Conservation (phyloP, 2,888 invertebrate species). For the Prenolepis imparis region DNA sequence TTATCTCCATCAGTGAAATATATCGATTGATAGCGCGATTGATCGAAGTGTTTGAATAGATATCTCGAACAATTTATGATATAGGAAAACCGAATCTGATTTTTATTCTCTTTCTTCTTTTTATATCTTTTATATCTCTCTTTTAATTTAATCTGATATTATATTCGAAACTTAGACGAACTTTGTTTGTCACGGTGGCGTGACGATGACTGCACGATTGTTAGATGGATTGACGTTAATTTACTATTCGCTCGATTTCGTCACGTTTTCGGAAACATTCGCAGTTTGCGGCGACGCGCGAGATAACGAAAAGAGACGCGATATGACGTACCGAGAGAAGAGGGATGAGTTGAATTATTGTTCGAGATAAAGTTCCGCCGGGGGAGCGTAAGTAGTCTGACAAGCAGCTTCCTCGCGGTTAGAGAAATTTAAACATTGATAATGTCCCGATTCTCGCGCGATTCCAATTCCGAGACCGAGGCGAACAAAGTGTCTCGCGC, state of each 20-base stretch:
- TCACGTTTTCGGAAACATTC: slow-evolving; percentile 48
- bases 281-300: slow-evolving; percentile 20
- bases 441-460: slow-evolving; percentile 53
- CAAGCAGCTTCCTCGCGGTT: slow-evolving; percentile 66
- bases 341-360: slow-evolving; percentile 68
- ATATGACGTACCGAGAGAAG: slow-evolving; percentile 51
- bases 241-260: slow-evolving; percentile 1
- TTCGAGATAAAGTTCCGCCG: slow-evolving; percentile 67
- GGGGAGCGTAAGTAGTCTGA: slow-evolving; percentile 47
- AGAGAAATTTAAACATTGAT: slow-evolving; percentile 74
- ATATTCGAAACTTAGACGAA: background rate
- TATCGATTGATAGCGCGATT: background rate
- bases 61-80: background rate
- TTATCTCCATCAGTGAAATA: background rate
- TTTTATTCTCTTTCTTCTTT: background rate
- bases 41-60: background rate
- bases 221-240: slow-evolving; percentile 41
- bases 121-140: background rate
- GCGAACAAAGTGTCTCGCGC: slow-evolving; percentile 32
- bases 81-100: background rate
- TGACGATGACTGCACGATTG: slow-evolving; percentile 15
- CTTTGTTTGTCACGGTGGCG: background rate
- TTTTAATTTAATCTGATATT: background rate
- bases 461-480: slow-evolving; percentile 40
- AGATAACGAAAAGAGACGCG: slow-evolving; percentile 53